Conservation (phyloP, 1,140 invertebrate species). For the Pantala flavescens region DNA sequence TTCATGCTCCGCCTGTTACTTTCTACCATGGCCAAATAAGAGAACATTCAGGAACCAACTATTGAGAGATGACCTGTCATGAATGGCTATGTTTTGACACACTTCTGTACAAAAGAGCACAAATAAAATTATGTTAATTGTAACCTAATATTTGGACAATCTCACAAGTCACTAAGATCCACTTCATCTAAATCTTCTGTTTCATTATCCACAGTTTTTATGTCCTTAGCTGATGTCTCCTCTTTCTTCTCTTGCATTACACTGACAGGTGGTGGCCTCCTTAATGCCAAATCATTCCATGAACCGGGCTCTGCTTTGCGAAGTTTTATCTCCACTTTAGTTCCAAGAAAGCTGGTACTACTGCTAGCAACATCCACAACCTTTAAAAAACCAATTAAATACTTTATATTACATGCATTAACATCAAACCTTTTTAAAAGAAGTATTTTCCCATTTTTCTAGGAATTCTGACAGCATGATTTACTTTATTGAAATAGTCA, state of each 20-base stretch:
- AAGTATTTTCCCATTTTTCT: neutral
- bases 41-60: no score
- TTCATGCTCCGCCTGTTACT: no score
- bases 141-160: slow-evolving; percentile 29
- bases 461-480: neutral
- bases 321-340: slow-evolving; percentile 93
- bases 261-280: slow-evolving; percentile 29
- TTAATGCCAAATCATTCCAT: slow-evolving; percentile 69
- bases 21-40: no score
- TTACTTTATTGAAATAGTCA: slow-evolving; percentile 11
- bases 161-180: slow-evolving; percentile 37
- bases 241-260: slow-evolving; percentile 15
- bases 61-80: no score
- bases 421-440: neutral
- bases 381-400: slow-evolving; percentile 39
- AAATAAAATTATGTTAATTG: slow-evolving; percentile 17
- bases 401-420: slow-evolving; percentile 6
- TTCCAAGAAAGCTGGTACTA: slow-evolving; percentile 65
- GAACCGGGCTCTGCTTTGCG: slow-evolving; percentile 72
- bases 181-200: slow-evolving; percentile 37
- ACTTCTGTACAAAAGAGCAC: no score
- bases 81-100: no score
- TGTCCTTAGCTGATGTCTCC: slow-evolving; percentile 27
- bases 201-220: slow-evolving; percentile 29
- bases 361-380: slow-evolving; percentile 58